phyloP scores from a whole-genome alignment of 2,888 invertebrate species.

The Acronicta psi region DNA sequence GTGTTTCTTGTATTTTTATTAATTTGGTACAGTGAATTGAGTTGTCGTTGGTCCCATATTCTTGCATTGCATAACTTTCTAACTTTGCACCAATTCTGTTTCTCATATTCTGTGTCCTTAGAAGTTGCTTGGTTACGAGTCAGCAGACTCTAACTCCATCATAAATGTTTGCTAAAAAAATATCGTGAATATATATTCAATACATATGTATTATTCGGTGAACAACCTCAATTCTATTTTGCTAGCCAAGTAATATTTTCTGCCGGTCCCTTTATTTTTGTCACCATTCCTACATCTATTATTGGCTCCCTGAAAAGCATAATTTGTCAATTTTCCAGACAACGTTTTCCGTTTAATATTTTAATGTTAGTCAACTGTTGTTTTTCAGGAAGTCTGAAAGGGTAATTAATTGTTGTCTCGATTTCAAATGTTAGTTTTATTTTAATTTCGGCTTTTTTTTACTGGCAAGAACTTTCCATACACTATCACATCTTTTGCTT shows the following conservation, averaged over 20 bases:
- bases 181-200: slow-evolving; percentile 11
- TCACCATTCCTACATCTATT: slow-evolving; percentile 65
- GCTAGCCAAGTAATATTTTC: slow-evolving; percentile 73
- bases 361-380: slow-evolving; percentile 32
- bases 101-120: too few species aligned
- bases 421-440: slow-evolving; percentile 12
- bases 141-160: too few species aligned
- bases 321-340: slow-evolving; percentile 69
- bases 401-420: slow-evolving; percentile 17
- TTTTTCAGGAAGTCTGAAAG: slow-evolving; percentile 25
- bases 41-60: too few species aligned
- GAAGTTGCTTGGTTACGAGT: too few species aligned
- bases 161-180: neutral
- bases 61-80: too few species aligned
- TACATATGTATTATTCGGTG: slow-evolving; percentile 66
- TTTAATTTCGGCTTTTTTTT: too few species aligned
- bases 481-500: too few species aligned
- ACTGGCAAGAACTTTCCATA: too few species aligned
- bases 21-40: too few species aligned
- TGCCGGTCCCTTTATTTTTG: slow-evolving; percentile 74
- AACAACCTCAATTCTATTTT: slow-evolving; percentile 77
- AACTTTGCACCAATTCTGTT: too few species aligned
- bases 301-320: slow-evolving; percentile 69
- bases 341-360: slow-evolving; percentile 48
- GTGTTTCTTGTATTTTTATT: too few species aligned